Base-by-base conservation (phyloP, 2,797 vertebrate species). In the Distichodus sexfasciatus region DNA sequence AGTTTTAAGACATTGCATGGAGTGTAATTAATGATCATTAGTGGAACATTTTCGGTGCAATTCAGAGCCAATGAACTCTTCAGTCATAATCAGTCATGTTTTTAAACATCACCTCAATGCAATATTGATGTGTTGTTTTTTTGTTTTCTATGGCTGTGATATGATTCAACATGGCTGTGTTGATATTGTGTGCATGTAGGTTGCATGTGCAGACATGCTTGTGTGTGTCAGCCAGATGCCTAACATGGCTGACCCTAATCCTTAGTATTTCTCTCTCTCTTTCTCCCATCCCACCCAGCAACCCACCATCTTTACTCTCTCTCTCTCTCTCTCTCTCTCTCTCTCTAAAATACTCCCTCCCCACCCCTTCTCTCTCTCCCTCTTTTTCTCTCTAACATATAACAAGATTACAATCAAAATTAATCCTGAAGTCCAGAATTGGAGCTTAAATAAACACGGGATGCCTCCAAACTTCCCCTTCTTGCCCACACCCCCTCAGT, bases 191-290 rank as follows among this genome's bases (percentile, higher is more conserved):
- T 36, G 24, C 41, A 33, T 51, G 19, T 61, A 15, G 26, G 19
- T 12, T 2, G n/a, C 36, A 23, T 29, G 31, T 28, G n/a, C 5
- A 4, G 40, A 26, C 19, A 23, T 47, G 21, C 36, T 11, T 66
- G 4, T 33, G 28, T 21, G 28, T 62, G 40, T 65, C 53, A 85
- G 79, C 82, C 85, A 87, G 85, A 86, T 87, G 86, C 83, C 80
- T 85, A 85, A 88, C 85, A 89, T 87, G 86, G 83, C 83, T 88
- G 88, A 89, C 86, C 87, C 81, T 90, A 91, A 91, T 91, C 90
- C 87, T 75, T 84, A 54, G 79, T 75, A 76, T 87, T 84, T 80
- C 83, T 80, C 82, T 80, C 75, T 73, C 79, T 75, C 78, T 70
- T 74, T 77, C 69, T 72, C 63, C 63, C 74, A 74, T 82, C 74